phyloP scores from a whole-genome alignment of 2,113 vertebrate genomes.

The Malurus melanocephalus region DNA sequence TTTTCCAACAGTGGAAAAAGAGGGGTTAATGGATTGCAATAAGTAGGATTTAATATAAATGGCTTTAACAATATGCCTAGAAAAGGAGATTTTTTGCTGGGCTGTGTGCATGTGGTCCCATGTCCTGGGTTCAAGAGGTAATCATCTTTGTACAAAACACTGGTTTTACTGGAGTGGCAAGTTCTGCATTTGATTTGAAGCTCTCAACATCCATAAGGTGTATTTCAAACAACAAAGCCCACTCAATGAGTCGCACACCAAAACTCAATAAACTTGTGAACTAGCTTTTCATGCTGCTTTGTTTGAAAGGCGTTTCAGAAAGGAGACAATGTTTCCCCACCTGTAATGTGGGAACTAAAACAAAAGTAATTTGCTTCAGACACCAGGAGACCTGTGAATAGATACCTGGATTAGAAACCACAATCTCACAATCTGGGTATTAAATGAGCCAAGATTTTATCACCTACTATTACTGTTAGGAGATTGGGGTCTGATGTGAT shows the following conservation, averaged over 20 bases:
- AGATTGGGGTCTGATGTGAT: background rate
- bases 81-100: background rate
- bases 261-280: background rate
- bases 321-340: accelerated
- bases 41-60: background rate
- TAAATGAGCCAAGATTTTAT: background rate
- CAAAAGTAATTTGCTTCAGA: background rate
- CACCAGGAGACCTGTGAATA: background rate
- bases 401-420: background rate
- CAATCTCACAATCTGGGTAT: no score
- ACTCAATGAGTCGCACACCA: background rate
- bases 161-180: background rate
- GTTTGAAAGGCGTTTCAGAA: background rate
- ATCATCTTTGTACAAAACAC: background rate
- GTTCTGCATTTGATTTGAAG: background rate
- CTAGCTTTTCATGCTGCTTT: background rate
- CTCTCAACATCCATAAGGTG: background rate
- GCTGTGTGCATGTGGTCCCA: background rate
- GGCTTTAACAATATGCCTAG: background rate
- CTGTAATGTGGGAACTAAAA: background rate
- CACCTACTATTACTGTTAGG: background rate
- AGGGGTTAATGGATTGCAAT: background rate
- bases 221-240: background rate
- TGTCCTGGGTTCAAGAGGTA: background rate
- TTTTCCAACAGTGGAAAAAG: background rate